phyloP scores from a whole-genome alignment of 2,113 vertebrate species.

The Datnioides undecimradiatus region DNA sequence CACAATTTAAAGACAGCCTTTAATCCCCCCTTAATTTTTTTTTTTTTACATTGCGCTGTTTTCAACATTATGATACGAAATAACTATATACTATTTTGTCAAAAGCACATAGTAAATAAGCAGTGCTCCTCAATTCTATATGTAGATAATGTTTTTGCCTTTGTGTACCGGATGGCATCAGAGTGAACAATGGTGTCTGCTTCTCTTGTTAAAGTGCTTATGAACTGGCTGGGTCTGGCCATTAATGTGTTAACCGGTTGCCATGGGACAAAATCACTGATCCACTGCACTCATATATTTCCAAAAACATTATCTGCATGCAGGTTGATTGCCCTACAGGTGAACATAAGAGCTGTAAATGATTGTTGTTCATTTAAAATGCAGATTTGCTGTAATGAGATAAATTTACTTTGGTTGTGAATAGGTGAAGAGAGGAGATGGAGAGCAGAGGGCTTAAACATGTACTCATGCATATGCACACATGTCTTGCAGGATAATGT shows the following conservation, averaged over 20 bases:
- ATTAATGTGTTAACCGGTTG: slow-evolving; percentile 27
- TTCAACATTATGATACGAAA: no score
- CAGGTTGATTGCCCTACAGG: slow-evolving; percentile 5
- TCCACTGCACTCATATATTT: neutral
- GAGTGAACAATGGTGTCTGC: neutral
- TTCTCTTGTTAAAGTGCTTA: neutral
- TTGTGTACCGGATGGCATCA: no score
- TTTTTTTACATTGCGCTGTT: no score
- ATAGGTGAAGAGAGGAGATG: neutral
- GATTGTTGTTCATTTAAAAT: slow-evolving; percentile 14
- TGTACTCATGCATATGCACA: neutral
- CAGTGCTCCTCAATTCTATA: neutral
- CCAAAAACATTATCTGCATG: slow-evolving; percentile 5
- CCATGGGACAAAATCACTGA: neutral
- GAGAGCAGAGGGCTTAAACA: neutral
- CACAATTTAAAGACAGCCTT: no score
- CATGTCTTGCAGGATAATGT: neutral
- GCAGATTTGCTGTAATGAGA: slow-evolving; percentile 4
- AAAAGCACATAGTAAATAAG: neutral
- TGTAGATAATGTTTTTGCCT: neutral
- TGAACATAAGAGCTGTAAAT: slow-evolving; percentile 16
- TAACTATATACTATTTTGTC: no score
- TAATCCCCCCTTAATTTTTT: no score
- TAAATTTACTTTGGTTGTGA: neutral
- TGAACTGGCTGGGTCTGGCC: neutral